phyloP scores from a whole-genome alignment of 2,888 invertebrate genomes.

The Strigamia maritima region DNA sequence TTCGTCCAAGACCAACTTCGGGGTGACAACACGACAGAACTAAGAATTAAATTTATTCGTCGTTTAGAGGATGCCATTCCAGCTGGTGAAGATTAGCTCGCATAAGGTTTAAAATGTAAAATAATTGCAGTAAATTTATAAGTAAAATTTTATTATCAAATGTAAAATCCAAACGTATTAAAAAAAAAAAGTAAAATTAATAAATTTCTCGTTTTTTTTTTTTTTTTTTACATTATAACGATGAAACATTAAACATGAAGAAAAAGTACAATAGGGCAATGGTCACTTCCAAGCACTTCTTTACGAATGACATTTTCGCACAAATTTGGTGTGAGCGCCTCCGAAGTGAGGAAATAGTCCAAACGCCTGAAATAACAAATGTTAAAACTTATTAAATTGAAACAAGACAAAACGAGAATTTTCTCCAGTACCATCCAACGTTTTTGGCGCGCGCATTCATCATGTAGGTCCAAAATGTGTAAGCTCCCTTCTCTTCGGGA shows the following conservation, averaged over 20 bases:
- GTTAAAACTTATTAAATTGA: conserved; percentile 49
- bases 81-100: conserved; percentile 89
- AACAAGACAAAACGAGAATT: no score
- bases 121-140: background rate
- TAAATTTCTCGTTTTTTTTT: background rate
- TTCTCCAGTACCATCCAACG: conserved; percentile 75
- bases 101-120: background rate
- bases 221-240: background rate
- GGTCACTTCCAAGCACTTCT: conserved; percentile 87
- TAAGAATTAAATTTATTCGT: conserved; percentile 90
- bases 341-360: no score
- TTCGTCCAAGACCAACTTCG: conserved; percentile 93
- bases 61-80: conserved; percentile 96
- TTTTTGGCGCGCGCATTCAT: conserved; percentile 80
- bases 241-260: conserved; percentile 40
- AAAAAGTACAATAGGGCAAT: conserved; percentile 85
- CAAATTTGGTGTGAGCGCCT: conserved; percentile 63
- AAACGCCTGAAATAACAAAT: no score
- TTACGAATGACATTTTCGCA: conserved; percentile 81
- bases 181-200: background rate
- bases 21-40: conserved; percentile 89
- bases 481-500: conserved; percentile 76
- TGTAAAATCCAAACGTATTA: background rate
- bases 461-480: conserved; percentile 96
- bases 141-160: background rate